Evolutionary conservation across 1,140 invertebrate species (phyloP).

Genomic region (Dendrolimus punctatus): DNA sequence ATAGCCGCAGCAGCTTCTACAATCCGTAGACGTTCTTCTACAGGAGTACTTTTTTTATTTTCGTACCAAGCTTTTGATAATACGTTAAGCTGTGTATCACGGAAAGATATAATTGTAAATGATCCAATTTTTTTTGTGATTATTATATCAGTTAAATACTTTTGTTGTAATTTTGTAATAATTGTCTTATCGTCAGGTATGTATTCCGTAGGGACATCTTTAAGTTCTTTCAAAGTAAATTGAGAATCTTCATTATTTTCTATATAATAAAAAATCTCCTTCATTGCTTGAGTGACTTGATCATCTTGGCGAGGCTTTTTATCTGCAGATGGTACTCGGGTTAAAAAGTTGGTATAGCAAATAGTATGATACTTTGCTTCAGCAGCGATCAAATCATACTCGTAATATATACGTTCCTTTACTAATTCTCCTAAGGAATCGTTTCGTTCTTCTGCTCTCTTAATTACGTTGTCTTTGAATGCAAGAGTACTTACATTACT

Average conservation of each 20-base stretch:
- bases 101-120: slow-evolving; percentile 27
- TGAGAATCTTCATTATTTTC: slow-evolving; percentile 46
- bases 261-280: slow-evolving; percentile 40
- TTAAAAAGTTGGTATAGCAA: slow-evolving; percentile 43
- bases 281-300: slow-evolving; percentile 38
- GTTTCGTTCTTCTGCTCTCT: slow-evolving; percentile 35
- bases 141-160: slow-evolving; percentile 40
- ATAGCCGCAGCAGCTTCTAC: slow-evolving; percentile 42
- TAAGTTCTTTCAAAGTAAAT: no score
- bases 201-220: slow-evolving; percentile 35
- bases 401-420: slow-evolving; percentile 33
- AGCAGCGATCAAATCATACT: slow-evolving; percentile 39
- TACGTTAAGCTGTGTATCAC: slow-evolving; percentile 20
- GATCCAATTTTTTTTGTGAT: slow-evolving; percentile 38
- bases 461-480: slow-evolving; percentile 39
- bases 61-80: slow-evolving; percentile 29
- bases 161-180: slow-evolving; percentile 37
- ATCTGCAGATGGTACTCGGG: slow-evolving; percentile 26
- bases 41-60: no score
- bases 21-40: slow-evolving; percentile 27
- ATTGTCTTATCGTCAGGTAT: slow-evolving; percentile 43
- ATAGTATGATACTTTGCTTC: slow-evolving; percentile 41
- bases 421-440: slow-evolving; percentile 38
- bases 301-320: slow-evolving; percentile 28
- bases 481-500: slow-evolving; percentile 38